These are phyloP conservation scores for Myopa testacea DNA, from an alignment of 2,888 invertebrate species.

Conservation along the genomic window DNA sequence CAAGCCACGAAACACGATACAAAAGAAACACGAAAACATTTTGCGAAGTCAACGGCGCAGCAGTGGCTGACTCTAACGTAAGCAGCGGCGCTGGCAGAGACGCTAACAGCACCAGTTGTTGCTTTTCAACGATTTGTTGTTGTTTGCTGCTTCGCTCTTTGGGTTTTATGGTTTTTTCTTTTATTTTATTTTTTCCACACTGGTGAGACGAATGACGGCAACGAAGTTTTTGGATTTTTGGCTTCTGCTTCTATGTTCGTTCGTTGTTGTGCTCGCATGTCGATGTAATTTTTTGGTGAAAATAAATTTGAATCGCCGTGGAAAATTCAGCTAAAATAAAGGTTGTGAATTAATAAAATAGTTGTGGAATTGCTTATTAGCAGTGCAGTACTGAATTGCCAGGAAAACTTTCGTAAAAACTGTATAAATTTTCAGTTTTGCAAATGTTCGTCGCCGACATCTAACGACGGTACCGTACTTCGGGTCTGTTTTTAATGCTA, in stretches of 20 bases:
- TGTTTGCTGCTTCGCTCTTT: conserved; percentile 5
- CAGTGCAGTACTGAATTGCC: not conserved
- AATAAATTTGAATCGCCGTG: conserved; percentile 16
- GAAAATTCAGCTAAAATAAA: not conserved
- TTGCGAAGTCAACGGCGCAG: conserved; percentile 1
- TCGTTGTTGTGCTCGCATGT: conserved; percentile 31
- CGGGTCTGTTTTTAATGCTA: conserved; percentile 22
- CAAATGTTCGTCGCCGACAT: conserved; percentile 23
- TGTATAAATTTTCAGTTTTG: conserved; percentile 26
- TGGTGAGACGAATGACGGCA: not conserved
- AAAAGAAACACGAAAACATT: conserved; percentile 39
- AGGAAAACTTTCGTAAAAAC: conserved; percentile 2
- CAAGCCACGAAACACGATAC: conserved; percentile 33
- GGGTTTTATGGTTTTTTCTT: conserved; percentile 6
- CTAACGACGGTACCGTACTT: conserved; percentile 1
- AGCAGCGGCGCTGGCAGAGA: conserved; percentile 3
- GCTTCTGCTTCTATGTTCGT: conserved; percentile 33
- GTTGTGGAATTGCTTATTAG: not conserved
- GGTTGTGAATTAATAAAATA: not conserved
- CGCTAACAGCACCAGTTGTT: conserved; percentile 3
- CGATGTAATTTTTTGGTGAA: conserved; percentile 31
- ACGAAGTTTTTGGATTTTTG: conserved; percentile 37
- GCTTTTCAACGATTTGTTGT: conserved; percentile 2
- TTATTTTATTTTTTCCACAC: not conserved
- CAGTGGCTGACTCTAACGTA: conserved; percentile 20